Evolutionary conservation across 2,888 invertebrate species (phyloP).

Genomic region (Archips crataeganus): DNA sequence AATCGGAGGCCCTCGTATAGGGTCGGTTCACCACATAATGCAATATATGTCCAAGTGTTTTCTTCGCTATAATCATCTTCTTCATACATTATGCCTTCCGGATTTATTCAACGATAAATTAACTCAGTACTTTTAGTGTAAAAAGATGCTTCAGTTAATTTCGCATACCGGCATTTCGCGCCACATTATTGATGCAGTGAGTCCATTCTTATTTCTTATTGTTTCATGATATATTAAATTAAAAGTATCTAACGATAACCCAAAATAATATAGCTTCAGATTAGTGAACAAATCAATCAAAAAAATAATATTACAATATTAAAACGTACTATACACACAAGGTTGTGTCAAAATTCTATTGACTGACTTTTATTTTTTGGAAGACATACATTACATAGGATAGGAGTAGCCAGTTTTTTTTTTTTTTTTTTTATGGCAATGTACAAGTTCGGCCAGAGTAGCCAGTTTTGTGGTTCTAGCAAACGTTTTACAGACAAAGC

Average conservation of each 20-base stretch:
- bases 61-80: conserved; percentile 70
- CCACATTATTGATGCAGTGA: neutral
- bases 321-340: neutral
- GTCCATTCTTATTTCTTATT: neutral
- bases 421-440: too few relatives aligned
- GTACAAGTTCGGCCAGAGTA: too few relatives aligned
- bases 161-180: conserved; percentile 26
- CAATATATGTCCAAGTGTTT: conserved; percentile 71
- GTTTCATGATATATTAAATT: neutral
- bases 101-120: neutral
- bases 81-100: conserved; percentile 66
- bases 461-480: too few relatives aligned
- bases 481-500: too few relatives aligned
- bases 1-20: conserved; percentile 78
- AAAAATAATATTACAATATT: neutral
- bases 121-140: neutral
- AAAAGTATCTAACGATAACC: neutral
- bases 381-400: too few relatives aligned
- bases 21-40: conserved; percentile 78
- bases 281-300: neutral
- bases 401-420: too few relatives aligned
- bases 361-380: neutral
- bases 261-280: neutral
- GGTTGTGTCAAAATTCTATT: neutral
- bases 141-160: conserved; percentile 13